These are phyloP conservation scores for Magallana gigas DNA, from an alignment of 1,140 invertebrate genomes.

Conservation along the genomic window DNA sequence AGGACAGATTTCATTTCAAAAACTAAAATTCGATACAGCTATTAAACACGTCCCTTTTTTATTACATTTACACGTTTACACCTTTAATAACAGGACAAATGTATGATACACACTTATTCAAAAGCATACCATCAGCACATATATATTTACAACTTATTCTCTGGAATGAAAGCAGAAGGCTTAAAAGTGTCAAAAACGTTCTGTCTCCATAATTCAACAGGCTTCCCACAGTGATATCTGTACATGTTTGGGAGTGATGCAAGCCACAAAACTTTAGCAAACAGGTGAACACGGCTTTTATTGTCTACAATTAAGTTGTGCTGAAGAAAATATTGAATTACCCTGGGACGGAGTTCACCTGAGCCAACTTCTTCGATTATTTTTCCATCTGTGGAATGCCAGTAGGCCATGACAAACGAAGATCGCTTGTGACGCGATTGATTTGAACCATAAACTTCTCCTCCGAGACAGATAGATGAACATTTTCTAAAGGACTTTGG, in stretches of 20 bases:
- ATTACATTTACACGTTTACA: constrained; percentile 11
- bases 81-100: constrained; percentile 26
- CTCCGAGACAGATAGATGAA: too few species aligned
- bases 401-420: constrained; percentile 28
- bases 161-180: constrained; percentile 44
- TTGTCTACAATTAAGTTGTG: too few species aligned
- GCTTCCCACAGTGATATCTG: too few species aligned
- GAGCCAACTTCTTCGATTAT: too few species aligned
- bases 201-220: not conserved
- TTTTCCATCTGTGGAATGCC: constrained; percentile 40
- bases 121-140: constrained; percentile 11
- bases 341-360: too few species aligned
- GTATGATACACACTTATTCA: constrained; percentile 13
- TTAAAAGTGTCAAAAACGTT: not conserved
- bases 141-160: constrained; percentile 47
- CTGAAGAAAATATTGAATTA: too few species aligned
- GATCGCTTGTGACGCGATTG: too few species aligned
- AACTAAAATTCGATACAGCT: not conserved
- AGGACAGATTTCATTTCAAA: not conserved
- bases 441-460: too few species aligned
- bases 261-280: too few species aligned
- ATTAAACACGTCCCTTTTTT: not conserved
- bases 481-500: too few species aligned
- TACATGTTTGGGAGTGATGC: too few species aligned
- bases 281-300: too few species aligned